These are phyloP conservation scores for Amiota communis DNA, from an alignment of 2,888 invertebrate genomes.

Conservation along the genomic window DNA sequence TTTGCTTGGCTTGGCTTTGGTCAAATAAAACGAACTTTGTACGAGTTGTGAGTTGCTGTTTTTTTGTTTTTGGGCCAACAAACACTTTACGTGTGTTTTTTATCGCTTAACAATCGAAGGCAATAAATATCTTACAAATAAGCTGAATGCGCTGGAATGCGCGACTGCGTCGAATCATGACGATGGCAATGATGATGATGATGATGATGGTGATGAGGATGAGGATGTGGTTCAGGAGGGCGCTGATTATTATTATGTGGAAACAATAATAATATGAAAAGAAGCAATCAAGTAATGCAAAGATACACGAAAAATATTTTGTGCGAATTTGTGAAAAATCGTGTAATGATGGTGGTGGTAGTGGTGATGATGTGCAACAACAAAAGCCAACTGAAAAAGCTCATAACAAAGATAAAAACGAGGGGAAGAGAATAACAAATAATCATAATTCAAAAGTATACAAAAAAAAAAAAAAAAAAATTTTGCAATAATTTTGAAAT, in stretches of 20 bases:
- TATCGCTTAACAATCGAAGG: slow-evolving; percentile 73
- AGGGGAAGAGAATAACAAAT: no score
- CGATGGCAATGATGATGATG: slow-evolving; percentile 26
- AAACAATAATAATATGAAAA: slow-evolving; percentile 17
- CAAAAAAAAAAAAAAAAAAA: no score
- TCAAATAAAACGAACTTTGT: slow-evolving; percentile 34
- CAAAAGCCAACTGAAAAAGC: no score
- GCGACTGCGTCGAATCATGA: slow-evolving; percentile 19
- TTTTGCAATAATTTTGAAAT: no score
- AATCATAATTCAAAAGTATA: no score
- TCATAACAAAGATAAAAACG: no score
- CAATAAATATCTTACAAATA: slow-evolving; percentile 74
- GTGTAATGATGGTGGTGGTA: slow-evolving; percentile 37
- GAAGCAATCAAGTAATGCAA: not conserved
- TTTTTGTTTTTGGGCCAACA: slow-evolving; percentile 39
- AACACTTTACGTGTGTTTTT: slow-evolving; percentile 72
- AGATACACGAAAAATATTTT: slow-evolving; percentile 45
- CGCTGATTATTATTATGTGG: not conserved
- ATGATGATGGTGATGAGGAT: slow-evolving; percentile 20
- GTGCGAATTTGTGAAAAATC: slow-evolving; percentile 67
- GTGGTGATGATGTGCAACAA: no score
- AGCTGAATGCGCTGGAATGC: slow-evolving; percentile 73
- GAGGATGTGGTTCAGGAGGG: slow-evolving; percentile 6
- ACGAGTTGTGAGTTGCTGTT: slow-evolving; percentile 18
- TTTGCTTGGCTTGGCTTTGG: slow-evolving; percentile 4